Evolutionary conservation across 30 jellyfish, hydroid and myxozoan species (phyloP), one percentile per base, ranked within the genome.

Genomic region (Pseudorhiza aurosa): DNA sequence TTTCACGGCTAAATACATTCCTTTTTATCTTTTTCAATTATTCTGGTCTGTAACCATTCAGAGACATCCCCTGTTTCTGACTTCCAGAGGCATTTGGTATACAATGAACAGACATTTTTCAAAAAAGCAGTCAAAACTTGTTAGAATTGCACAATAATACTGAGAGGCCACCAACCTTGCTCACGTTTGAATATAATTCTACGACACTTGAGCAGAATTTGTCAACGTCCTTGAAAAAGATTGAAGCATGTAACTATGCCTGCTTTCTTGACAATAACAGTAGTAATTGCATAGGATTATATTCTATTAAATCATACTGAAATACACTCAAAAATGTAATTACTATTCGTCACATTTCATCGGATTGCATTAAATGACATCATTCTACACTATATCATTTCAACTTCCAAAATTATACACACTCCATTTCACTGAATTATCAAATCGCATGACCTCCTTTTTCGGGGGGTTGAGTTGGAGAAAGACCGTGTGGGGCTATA

Each of bases 121-220:
- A 49, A 5, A 2, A 49, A 49, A 12, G 63, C 5, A 2, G 55
- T 15, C 9, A 42, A 9, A 8, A 9, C 18, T 12, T 27, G 2
- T 27, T 18, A 25, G 21, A 18, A 70, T 9, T 10, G 47, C 8
- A 70, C 24, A 17, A 30, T 18, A 4, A 39, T 29, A 22, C 40
- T 12, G 8, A 36, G 43, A 33, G 9, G 8, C 55, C 19, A 3
- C 77, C 25, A 62, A 92, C 98, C 93, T 92, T 92, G 80, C 97
- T 92, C 17, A 92, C 70, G 81, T 92, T 92, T 11, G 98, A 92
- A 62, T 92, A 92, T 33, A 92, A 55, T 10, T 92, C 98, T 33
- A 92, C 98, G 33, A 86, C 85, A 43, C 97, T 85, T 28, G 88
- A 82, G 51, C 98, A 92, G 65, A 92, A 92, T 60, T 68, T 85